Evolutionary conservation across 2,888 invertebrate species (phyloP).

Genomic region (Torymus aiolomorphi): DNA sequence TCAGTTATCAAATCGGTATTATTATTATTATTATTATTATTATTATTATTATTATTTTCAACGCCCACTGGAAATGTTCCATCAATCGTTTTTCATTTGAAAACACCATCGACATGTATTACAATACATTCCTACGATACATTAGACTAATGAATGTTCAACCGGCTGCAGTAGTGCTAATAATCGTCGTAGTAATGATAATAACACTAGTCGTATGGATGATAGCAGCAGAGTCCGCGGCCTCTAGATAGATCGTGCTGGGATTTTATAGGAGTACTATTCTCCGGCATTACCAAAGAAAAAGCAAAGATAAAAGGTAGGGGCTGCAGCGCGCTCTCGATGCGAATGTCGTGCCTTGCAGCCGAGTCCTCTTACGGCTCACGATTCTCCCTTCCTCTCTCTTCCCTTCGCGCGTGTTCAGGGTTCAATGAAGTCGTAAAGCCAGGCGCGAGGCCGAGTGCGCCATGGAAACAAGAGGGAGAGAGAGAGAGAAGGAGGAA

Average conservation of each 20-base stretch:
- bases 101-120: too few species aligned
- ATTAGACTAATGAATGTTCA: too few species aligned
- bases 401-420: neutral
- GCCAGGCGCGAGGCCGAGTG: neutral
- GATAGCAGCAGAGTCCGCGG: neutral
- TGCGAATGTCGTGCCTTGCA: slow-evolving; percentile 30
- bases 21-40: too few species aligned
- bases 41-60: too few species aligned
- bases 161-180: too few species aligned
- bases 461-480: slow-evolving; percentile 60
- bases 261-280: neutral
- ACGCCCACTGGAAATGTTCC: too few species aligned
- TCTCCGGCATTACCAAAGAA: slow-evolving; percentile 6
- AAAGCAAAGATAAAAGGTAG: neutral
- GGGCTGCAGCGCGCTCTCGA: too few species aligned
- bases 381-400: neutral
- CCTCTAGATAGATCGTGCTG: slow-evolving; percentile 7
- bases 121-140: too few species aligned
- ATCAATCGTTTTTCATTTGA: too few species aligned
- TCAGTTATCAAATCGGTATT: too few species aligned
- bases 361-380: neutral
- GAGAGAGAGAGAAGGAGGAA: neutral
- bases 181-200: too few species aligned
- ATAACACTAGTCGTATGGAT: too few species aligned
- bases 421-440: slow-evolving; percentile 52